Conservation (phyloP, 1,140 invertebrate genomes). For the Helicorthomorpha holstii region DNA sequence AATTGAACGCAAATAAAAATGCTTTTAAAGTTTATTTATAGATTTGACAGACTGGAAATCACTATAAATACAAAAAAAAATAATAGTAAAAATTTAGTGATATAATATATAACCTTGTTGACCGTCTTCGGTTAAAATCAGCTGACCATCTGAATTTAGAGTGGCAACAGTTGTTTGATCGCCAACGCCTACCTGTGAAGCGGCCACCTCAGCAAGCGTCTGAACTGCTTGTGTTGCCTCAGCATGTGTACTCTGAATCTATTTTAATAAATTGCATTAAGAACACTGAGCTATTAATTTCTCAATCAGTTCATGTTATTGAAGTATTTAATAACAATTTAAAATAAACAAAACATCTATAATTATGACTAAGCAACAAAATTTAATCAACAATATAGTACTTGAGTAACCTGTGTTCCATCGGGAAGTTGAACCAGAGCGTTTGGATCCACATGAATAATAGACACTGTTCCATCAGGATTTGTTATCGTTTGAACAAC, state of each 20-base stretch:
- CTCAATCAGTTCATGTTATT: background rate
- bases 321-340: too few species aligned
- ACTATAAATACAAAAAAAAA: too few species aligned
- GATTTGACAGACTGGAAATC: too few species aligned
- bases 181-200: conserved; percentile 15
- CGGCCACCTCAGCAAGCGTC: conserved; percentile 52
- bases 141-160: conserved; percentile 76
- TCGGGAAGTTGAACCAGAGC: conserved; percentile 88
- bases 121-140: conserved; percentile 86
- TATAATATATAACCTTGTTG: conserved; percentile 44
- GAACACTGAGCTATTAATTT: background rate
- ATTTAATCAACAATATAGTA: conserved; percentile 50
- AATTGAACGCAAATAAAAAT: too few species aligned
- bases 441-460: conserved; percentile 90
- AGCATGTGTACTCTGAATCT: conserved; percentile 17
- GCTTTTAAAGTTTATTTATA: too few species aligned
- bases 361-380: background rate
- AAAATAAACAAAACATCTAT: too few species aligned
- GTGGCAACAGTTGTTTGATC: conserved; percentile 53
- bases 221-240: conserved; percentile 47
- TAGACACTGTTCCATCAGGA: conserved; percentile 86
- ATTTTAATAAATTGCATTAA: background rate
- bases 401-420: conserved; percentile 86
- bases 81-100: background rate
- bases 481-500: conserved; percentile 91